Percentiles rank a stretch among this genome's conserved stretches.
Evolutionary conservation across 92 coral and sea anemone genomes (phyloP).

Genomic region (Hydrozoanthus gracilis): DNA sequence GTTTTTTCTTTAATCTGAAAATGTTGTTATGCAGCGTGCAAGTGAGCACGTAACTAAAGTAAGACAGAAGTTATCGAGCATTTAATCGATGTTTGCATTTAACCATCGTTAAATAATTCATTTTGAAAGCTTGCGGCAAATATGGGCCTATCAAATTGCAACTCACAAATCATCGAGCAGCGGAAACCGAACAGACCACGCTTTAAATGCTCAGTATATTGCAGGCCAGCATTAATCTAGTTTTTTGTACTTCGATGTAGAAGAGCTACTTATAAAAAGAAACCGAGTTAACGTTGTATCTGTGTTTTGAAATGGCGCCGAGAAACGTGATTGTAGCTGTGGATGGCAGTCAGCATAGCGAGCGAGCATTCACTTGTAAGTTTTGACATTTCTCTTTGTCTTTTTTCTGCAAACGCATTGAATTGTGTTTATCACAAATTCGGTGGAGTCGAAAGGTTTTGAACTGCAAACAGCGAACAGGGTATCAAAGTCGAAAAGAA

Average conservation of each 20-base stretch:
- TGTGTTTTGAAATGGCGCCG: neutral
- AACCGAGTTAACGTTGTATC: neutral
- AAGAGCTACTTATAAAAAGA: too few species aligned
- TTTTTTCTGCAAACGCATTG: neutral
- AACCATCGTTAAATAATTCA: conserved; percentile 7
- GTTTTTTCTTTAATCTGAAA: too few species aligned
- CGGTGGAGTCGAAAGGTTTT: too few species aligned
- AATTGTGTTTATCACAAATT: neutral
- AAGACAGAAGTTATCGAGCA: neutral
- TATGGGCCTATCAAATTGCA: conserved; percentile 1
- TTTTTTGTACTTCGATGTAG: neutral
- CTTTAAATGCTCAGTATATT: neutral
- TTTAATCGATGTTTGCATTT: neutral
- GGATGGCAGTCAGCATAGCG: conserved; percentile 37
- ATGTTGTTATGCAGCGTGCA: neutral
- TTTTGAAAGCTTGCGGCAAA: neutral
- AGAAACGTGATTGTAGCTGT: conserved; percentile 37
- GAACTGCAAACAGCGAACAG: neutral
- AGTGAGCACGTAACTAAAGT: neutral
- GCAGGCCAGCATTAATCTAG: neutral
- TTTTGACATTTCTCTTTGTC: neutral
- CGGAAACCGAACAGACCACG: neutral
- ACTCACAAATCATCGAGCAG: neutral
- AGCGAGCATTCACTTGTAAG: conserved; percentile 35
- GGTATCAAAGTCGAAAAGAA: neutral